A percentile compares a stretch with the other conserved stretches of the same genome.
phyloP scores from a whole-genome alignment of 2,797 vertebrate genomes.

The Helostoma temminkii region DNA sequence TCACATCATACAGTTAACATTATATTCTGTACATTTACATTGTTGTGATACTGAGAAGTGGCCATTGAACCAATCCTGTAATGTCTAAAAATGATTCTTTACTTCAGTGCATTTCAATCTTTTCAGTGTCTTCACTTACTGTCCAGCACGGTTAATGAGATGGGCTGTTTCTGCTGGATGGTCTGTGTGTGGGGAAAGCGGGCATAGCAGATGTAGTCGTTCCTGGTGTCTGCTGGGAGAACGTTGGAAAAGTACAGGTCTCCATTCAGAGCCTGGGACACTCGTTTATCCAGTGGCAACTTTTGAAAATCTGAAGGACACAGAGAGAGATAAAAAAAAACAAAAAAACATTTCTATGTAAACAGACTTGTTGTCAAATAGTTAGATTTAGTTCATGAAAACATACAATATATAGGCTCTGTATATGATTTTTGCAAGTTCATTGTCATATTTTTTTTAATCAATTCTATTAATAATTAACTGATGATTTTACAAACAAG shows the following conservation, averaged over 20 bases:
- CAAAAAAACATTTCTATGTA: no score
- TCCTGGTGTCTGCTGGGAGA: constrained; percentile 89
- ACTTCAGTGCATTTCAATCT: not conserved
- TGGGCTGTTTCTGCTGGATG: constrained; percentile 99
- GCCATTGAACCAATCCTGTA: not conserved
- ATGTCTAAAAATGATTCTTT: no score
- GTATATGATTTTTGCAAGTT: not conserved
- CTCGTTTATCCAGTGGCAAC: constrained; percentile 89
- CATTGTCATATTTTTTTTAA: no score
- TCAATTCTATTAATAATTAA: no score
- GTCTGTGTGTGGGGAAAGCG: constrained; percentile 98
- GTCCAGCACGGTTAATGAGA: constrained; percentile 92
- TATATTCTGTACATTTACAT: no score
- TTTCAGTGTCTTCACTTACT: constrained; percentile 82
- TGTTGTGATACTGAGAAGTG: no score
- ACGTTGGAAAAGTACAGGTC: constrained; percentile 98
- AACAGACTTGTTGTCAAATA: no score
- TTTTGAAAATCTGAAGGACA: constrained; percentile 89
- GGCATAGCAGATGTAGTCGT: constrained; percentile 98
- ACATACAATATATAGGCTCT: not conserved
- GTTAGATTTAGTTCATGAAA: not conserved
- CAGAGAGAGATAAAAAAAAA: no score
- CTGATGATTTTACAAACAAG: no score
- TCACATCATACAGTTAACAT: no score
- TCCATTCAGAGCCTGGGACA: constrained; percentile 95